phyloP scores from a whole-genome alignment of 2,888 invertebrate species.

The Athrips mouffetella region DNA sequence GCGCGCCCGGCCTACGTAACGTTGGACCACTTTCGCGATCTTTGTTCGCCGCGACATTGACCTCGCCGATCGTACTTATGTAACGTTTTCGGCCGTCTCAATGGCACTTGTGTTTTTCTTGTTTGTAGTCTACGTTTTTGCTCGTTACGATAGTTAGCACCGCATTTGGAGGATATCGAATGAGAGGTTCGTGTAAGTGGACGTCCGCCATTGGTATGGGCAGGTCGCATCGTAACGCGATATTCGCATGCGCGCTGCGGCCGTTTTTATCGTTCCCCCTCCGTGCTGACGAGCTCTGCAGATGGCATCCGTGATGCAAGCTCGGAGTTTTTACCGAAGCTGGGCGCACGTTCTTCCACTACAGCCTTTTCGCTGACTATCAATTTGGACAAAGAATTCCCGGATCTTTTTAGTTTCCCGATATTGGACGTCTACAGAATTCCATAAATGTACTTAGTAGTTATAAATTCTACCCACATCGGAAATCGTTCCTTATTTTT shows the following conservation, averaged over 20 bases:
- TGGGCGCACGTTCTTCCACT: constrained; percentile 34
- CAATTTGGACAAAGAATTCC: constrained; percentile 29
- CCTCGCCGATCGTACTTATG: constrained; percentile 58
- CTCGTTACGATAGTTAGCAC: constrained; percentile 43
- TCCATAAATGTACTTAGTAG: neutral
- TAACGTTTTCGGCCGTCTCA: constrained; percentile 60
- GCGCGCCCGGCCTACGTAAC: constrained; percentile 44
- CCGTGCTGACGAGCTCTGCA: constrained; percentile 50
- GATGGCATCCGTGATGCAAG: constrained; percentile 55
- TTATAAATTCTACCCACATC: neutral
- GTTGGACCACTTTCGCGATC: constrained; percentile 72
- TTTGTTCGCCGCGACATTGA: constrained; percentile 72
- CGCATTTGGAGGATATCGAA: constrained; percentile 17
- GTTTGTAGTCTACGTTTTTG: constrained; percentile 27
- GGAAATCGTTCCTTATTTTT: neutral
- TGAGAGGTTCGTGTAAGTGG: constrained; percentile 31
- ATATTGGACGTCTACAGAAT: neutral
- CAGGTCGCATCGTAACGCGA: constrained; percentile 45
- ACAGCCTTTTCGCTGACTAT: constrained; percentile 52
- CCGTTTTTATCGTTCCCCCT: constrained; percentile 55
- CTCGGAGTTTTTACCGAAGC: constrained; percentile 54
- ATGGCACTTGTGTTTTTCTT: constrained; percentile 51
- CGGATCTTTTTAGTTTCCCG: constrained; percentile 1
- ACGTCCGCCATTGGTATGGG: constrained; percentile 44
- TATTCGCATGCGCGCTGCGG: constrained; percentile 55